Conservation (phyloP, 1,140 invertebrate species). For the Anthonomus grandis region DNA sequence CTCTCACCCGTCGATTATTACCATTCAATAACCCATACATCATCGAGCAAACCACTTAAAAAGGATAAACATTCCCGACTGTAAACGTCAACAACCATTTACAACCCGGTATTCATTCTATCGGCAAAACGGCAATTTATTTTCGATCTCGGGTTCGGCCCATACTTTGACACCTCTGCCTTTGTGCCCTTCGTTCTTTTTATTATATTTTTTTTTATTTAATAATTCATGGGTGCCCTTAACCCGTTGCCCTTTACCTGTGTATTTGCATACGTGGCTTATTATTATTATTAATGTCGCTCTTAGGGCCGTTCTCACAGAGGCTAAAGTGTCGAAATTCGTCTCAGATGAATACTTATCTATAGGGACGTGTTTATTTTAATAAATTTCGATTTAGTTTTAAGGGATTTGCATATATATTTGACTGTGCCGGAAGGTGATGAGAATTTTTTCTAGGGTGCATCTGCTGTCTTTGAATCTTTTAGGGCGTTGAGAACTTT, state of each 20-base stretch:
- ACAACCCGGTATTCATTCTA: constrained; percentile 27
- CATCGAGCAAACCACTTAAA: constrained; percentile 20
- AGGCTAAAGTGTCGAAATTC: constrained; percentile 25
- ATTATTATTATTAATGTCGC: constrained; percentile 17
- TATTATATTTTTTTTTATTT: constrained; percentile 12
- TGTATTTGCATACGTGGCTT: constrained; percentile 18
- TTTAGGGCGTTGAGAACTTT: too few species aligned
- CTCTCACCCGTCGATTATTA: constrained; percentile 5
- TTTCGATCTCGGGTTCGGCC: constrained; percentile 10
- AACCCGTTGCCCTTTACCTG: constrained; percentile 27
- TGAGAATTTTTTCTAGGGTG: too few species aligned
- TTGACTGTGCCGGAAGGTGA: too few species aligned
- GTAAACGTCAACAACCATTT: constrained; percentile 29
- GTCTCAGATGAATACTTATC: constrained; percentile 26
- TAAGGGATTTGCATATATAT: constrained; percentile 18
- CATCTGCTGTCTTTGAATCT: too few species aligned
- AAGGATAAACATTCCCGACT: constrained; percentile 23
- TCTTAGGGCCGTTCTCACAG: constrained; percentile 19
- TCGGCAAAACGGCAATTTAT: constrained; percentile 25
- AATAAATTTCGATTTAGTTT: constrained; percentile 20
- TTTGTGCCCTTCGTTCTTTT: constrained; percentile 17
- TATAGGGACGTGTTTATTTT: constrained; percentile 26
- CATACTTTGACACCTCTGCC: constrained; percentile 21
- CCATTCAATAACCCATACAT: constrained; percentile 16
- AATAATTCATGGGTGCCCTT: constrained; percentile 28